phyloP scores from a whole-genome alignment of 2,888 invertebrate genomes.

The Phyllotreta cruciferae region DNA sequence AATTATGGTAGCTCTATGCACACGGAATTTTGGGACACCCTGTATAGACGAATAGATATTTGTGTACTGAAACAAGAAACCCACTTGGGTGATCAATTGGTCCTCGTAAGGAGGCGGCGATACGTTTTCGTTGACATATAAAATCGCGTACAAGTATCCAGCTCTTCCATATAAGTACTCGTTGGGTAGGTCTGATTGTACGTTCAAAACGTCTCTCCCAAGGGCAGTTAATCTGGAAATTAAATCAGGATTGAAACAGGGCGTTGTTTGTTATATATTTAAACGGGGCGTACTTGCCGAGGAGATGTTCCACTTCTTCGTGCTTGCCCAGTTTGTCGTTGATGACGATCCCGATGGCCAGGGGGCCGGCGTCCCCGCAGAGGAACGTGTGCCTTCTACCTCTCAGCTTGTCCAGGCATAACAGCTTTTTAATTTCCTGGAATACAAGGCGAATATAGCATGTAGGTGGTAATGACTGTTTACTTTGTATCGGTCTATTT shows the following conservation, averaged over 20 bases:
- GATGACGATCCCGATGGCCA: conserved; percentile 69
- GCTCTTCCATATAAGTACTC: conserved; percentile 86
- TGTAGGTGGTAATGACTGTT: not conserved
- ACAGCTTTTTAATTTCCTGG: conserved; percentile 53
- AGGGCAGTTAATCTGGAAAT: conserved; percentile 55
- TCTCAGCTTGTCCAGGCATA: conserved; percentile 61
- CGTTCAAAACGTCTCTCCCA: conserved; percentile 64
- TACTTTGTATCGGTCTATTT: too few relatives aligned
- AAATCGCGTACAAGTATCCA: conserved; percentile 81
- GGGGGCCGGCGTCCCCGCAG: conserved; percentile 72
- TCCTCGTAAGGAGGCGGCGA: conserved; percentile 67
- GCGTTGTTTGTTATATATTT: too few relatives aligned
- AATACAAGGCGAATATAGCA: conserved; percentile 25
- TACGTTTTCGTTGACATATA: conserved; percentile 75
- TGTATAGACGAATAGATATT: too few relatives aligned
- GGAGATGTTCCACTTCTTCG: conserved; percentile 62
- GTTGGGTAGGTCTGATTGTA: conserved; percentile 69
- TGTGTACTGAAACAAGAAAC: too few relatives aligned
- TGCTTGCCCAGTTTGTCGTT: conserved; percentile 65
- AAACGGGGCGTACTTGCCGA: conserved; percentile 61
- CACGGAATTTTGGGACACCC: too few relatives aligned
- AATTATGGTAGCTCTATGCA: not conserved
- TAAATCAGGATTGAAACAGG: not conserved
- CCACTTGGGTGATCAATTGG: conserved; percentile 67
- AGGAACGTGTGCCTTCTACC: conserved; percentile 68